Evolutionary conservation across 2,888 invertebrate genomes (phyloP).

Genomic region (Sclerodermus sp.): DNA sequence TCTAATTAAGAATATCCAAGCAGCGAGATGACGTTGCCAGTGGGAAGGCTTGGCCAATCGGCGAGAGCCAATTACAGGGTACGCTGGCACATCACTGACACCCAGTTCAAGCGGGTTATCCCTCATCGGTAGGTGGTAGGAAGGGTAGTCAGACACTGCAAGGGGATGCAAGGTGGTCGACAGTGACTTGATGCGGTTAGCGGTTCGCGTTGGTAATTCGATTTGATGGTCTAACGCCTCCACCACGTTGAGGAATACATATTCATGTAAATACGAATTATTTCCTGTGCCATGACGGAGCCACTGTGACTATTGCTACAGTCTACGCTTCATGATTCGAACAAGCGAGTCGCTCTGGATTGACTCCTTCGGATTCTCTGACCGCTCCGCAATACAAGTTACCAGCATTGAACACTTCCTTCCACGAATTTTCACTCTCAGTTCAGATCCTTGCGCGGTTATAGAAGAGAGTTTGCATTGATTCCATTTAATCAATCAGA

Average conservation of each 20-base stretch:
- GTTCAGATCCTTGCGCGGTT: too few relatives aligned
- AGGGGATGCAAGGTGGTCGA: constrained; percentile 41
- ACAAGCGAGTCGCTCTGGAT: too few relatives aligned
- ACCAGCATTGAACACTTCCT: too few relatives aligned
- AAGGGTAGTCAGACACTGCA: constrained; percentile 39
- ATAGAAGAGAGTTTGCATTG: too few relatives aligned
- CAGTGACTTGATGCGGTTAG: constrained; percentile 52
- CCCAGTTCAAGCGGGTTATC: constrained; percentile 32
- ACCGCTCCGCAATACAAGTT: too few relatives aligned
- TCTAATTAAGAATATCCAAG: constrained; percentile 15
- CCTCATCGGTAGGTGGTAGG: constrained; percentile 25
- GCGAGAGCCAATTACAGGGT: constrained; percentile 36
- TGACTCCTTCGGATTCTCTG: too few relatives aligned
- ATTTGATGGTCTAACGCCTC: constrained; percentile 48
- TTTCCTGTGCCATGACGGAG: constrained; percentile 23
- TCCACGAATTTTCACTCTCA: too few relatives aligned
- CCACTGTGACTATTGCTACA: neutral
- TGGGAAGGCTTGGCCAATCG: constrained; percentile 31
- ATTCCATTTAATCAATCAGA: too few relatives aligned
- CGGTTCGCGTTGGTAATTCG: constrained; percentile 45
- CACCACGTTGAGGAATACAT: constrained; percentile 35
- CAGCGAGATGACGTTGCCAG: constrained; percentile 14
- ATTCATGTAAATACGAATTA: constrained; percentile 51
- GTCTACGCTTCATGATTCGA: too few relatives aligned
- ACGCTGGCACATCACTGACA: constrained; percentile 32